Conservation (phyloP, 2,797 vertebrate genomes). For the Gallinago solitaria region DNA sequence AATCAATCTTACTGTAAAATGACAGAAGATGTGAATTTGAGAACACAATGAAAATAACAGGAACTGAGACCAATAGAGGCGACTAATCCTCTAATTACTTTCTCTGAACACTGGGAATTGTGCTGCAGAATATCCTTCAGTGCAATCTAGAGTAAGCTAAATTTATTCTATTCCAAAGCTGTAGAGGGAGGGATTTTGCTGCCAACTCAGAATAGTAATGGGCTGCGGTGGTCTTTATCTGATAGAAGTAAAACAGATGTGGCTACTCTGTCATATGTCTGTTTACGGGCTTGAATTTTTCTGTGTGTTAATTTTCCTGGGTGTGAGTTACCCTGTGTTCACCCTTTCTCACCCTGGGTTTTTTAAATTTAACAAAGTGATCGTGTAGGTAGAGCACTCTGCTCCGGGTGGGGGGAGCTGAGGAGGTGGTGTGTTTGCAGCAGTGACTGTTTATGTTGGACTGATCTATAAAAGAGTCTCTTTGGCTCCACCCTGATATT, state of each 20-base stretch:
- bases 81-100: conserved; percentile 65
- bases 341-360: not conserved
- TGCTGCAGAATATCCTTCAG: conserved; percentile 40
- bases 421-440: not conserved
- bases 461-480: not conserved
- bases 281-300: not conserved
- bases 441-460: not conserved
- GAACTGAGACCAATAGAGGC: not conserved
- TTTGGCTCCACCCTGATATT: not conserved
- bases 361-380: not conserved
- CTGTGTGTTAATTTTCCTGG: not conserved
- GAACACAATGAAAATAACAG: conserved; percentile 41
- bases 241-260: not conserved
- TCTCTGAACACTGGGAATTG: conserved; percentile 57
- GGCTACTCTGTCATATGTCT: not conserved
- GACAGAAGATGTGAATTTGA: conserved; percentile 12
- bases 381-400: accelerated
- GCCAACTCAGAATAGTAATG: not conserved
- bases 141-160: conserved; percentile 18
- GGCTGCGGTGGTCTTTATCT: conserved; percentile 39
- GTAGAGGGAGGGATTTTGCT: conserved; percentile 41
- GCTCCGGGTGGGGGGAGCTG: not conserved
- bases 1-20: not conserved
- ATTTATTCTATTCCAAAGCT: conserved; percentile 51
- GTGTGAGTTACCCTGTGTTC: not conserved